Evolutionary conservation across 2,113 vertebrate species (phyloP), one percentile per base, ranked within the genome.

Genomic region (Cariama cristata): DNA sequence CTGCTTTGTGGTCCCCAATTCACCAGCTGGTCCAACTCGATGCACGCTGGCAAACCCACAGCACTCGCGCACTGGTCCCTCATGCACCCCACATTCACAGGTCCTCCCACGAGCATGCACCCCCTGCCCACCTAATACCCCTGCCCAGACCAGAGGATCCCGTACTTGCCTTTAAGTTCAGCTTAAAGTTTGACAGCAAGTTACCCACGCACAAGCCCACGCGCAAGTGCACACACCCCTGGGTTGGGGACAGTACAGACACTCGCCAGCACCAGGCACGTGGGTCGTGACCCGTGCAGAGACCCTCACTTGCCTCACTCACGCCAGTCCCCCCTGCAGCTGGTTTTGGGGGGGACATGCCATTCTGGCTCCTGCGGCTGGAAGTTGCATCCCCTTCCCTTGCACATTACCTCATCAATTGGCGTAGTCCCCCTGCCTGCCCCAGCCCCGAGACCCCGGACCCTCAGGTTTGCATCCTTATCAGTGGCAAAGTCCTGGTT

Each of bases 11-110:
- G 27, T 55, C 27, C 27, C 24, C 3, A 4, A 19, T 60, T 49
- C 33, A 32, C 6, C 22, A 32, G 12, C 24, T 68, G 44, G 21
- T 55, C 44, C 58, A 77, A 28, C 11, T 35, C 0, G 0, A 10
- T 19, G 49, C 12, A 50, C 0, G 0, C 22, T 58, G 8, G 14
- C 4, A 72, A 67, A 56, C 23, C 5, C 1, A 0, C 21, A 72
- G 27, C 22, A 38, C 15, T 58, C 27, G 44, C 35, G 32, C 21
- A 15, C 17, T 66, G 2, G 0, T 33, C 52, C 42, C 35, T 71
- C 32, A 12, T 3, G 1, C 14, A 6, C 11, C 14, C 9, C 19
- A 24, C 14, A 10, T 45, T 81, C 44, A 38, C 15, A 52, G 35
- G 12, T 45, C 33, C 14, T 62, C 11, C 62, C 35, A 17, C 50